A percentile compares a stretch with the other conserved stretches of the same genome.
Evolutionary conservation across 2,888 invertebrate genomes (phyloP).

Genomic region (Andrena flavipes): DNA sequence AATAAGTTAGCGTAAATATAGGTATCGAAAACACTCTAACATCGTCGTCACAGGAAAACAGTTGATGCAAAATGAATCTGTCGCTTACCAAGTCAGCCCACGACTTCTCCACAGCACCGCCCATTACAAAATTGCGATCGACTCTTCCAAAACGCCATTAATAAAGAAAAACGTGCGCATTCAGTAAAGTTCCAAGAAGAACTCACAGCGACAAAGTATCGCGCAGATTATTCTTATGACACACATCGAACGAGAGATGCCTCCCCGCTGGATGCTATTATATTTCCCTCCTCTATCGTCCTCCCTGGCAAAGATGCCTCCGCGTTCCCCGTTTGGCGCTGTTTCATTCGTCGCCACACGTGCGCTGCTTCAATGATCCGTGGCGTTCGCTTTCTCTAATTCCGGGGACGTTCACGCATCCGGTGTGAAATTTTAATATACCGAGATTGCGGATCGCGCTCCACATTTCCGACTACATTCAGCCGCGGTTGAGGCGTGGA

Average conservation of each 20-base stretch:
- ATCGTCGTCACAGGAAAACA: too few species aligned
- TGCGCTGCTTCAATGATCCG: slow-evolving; percentile 22
- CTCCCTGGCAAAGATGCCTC: slow-evolving; percentile 3
- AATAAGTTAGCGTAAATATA: too few species aligned
- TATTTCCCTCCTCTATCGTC: slow-evolving; percentile 4
- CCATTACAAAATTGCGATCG: too few species aligned
- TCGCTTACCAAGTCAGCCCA: too few species aligned
- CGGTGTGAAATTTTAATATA: slow-evolving; percentile 55
- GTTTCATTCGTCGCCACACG: slow-evolving; percentile 24
- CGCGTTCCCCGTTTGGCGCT: not conserved
- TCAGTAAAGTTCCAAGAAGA: too few species aligned
- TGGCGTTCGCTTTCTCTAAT: slow-evolving; percentile 36
- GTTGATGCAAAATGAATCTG: too few species aligned
- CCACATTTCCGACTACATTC: slow-evolving; percentile 47
- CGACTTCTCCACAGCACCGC: too few species aligned
- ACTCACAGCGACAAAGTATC: too few species aligned
- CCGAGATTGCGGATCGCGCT: slow-evolving; percentile 52
- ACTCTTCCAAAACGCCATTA: too few species aligned
- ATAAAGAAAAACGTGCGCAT: too few species aligned
- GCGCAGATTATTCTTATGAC: too few species aligned
- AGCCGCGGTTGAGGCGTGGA: slow-evolving; percentile 26
- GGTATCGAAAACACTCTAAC: too few species aligned
- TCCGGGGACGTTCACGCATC: slow-evolving; percentile 33
- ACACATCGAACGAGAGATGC: not conserved
- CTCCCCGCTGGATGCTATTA: not conserved